Conservation (phyloP, 1,140 invertebrate species). For the Papilio polyxenes region DNA sequence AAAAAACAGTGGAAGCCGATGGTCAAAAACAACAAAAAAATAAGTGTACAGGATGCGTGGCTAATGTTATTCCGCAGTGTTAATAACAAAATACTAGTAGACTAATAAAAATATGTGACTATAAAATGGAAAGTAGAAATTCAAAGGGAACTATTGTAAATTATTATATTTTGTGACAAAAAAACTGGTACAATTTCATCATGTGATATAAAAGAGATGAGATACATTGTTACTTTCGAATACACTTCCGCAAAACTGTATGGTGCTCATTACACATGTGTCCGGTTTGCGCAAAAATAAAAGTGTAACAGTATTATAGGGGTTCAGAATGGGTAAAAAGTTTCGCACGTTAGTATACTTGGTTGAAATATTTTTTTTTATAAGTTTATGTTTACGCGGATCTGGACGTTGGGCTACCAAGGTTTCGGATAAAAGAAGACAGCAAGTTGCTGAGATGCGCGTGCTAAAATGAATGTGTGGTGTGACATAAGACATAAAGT, state of each 20-base stretch:
- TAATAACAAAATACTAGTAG: neutral
- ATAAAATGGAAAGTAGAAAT: neutral
- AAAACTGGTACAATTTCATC: conserved; percentile 3
- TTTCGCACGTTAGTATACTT: neutral
- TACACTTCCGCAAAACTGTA: neutral
- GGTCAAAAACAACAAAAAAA: neutral
- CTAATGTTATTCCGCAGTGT: neutral
- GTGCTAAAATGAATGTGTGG: no score
- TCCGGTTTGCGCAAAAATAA: neutral
- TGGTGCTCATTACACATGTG: neutral
- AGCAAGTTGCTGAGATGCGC: no score
- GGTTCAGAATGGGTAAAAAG: neutral
- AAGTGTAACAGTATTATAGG: neutral
- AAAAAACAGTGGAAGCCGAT: neutral
- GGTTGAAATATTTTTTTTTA: neutral
- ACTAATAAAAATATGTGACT: neutral
- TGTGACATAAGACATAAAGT: no score
- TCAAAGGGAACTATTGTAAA: neutral
- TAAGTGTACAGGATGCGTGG: neutral
- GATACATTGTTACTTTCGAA: conserved; percentile 4
- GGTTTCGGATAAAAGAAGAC: no score
- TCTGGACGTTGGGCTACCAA: neutral
- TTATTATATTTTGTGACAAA: conserved; percentile 3
- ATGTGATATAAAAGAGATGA: neutral
- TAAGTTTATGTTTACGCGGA: neutral